Evolutionary conservation across 2,113 vertebrate genomes (phyloP), one percentile per base, ranked within the genome.

Genomic region (Willisornis vidua): DNA sequence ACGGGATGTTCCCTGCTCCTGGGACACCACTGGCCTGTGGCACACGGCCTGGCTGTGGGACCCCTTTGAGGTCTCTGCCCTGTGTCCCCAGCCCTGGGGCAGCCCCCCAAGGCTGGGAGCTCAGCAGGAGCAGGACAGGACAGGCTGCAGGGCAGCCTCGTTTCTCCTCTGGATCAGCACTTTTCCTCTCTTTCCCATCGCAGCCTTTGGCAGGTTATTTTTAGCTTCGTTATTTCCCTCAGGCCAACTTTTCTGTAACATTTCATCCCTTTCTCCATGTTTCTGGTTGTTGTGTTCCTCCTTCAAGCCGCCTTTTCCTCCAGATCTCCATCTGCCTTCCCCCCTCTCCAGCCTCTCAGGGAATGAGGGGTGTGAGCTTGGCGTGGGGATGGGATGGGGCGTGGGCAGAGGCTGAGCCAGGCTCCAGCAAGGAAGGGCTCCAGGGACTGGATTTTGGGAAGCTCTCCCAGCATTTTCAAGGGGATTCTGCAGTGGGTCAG

Each of bases 181-280:
- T 77, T 66, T 18, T 71, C 83, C 76, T 23, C 91, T 25, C 14
- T 14, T 77, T 90, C 91, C 55, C 54, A 7, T 28, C 2, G 35
- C 93, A 93, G 89, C 87, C 89, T 70, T 85, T 31, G 90, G 62
- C 39, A 0, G 23, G 71, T 77, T 94, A 95, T 96, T 92, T 96
- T 95, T 94, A 96, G 92, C 85, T 89, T 55, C 6, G 46, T 79
- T 95, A 88, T 95, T 93, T 95, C 95, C 96, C 95, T 89, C 91
- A 85, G 94, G 96, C 96, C 93, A 93, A 87, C 67, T 93, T 94
- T 92, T 96, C 96, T 85, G 66, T 92, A 93, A 82, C 92, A 85
- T 95, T 89, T 85, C 87, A 93, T 89, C 96, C 94, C 66, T 59
- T 89, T 85, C 89, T 82, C 89, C 23, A 46, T 8, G 39, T 87